Percentiles rank a stretch among this genome's conserved stretches.
Evolutionary conservation across 2,888 invertebrate species (phyloP).

Genomic region (Scelioninae gen. 2): DNA sequence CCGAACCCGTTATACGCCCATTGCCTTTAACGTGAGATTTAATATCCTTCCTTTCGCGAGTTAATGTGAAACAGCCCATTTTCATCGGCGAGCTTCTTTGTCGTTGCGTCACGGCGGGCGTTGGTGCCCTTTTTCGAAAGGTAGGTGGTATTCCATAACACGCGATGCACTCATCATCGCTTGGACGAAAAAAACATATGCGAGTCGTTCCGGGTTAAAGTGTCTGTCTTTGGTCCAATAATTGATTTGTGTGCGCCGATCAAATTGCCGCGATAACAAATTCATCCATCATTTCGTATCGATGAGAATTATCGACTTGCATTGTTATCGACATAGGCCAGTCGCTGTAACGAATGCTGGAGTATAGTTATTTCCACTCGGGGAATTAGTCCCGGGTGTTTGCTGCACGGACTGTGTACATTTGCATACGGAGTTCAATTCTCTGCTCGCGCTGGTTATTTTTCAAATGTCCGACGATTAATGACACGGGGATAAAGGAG

Average conservation of each 20-base stretch:
- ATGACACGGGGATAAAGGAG: no score
- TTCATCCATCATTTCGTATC: not conserved
- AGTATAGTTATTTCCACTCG: no score
- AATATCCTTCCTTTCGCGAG: slow-evolving; percentile 66
- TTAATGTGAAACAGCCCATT: slow-evolving; percentile 74
- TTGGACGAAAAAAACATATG: slow-evolving; percentile 41
- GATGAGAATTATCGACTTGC: slow-evolving; percentile 1
- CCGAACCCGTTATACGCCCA: slow-evolving; percentile 64
- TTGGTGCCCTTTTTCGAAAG: slow-evolving; percentile 61
- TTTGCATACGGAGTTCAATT: no score
- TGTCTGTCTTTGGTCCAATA: slow-evolving; percentile 31
- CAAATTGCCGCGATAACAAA: not conserved
- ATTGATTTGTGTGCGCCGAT: slow-evolving; percentile 35
- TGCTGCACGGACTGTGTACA: no score
- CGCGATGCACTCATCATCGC: slow-evolving; percentile 74
- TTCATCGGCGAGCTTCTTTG: slow-evolving; percentile 59
- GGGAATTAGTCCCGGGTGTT: no score
- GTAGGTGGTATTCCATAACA: slow-evolving; percentile 66
- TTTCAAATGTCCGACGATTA: no score
- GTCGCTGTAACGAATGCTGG: no score
- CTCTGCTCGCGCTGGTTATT: no score
- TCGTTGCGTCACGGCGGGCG: slow-evolving; percentile 47
- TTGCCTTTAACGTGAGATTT: slow-evolving; percentile 67
- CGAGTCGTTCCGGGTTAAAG: slow-evolving; percentile 10
- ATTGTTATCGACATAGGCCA: no score